Base-by-base conservation (phyloP, 23 tunicate species). In the Oikopleura albicans region DNA sequence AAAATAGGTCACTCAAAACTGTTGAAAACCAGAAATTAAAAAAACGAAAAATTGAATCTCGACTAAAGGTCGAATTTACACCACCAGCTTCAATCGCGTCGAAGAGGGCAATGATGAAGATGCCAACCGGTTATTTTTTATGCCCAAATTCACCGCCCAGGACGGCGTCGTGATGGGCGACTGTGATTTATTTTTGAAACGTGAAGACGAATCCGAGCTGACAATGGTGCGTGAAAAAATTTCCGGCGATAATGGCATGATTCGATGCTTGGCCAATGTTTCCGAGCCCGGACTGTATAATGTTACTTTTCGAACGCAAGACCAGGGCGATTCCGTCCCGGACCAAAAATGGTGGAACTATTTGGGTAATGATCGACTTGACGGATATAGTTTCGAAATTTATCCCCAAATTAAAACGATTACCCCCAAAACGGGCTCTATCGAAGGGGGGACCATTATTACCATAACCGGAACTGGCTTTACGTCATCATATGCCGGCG, bases 381-480 rank as follows among this genome's bases (percentile, higher is more conserved):
- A 71, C 35, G 37, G 37, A 12, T 27, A 22, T 16, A 71, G 31
- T 29, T 71, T 71, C 79, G 79, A 71, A 71, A 71, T 71, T 29
- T 71, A 71, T 31, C 79, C 79, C 2, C 27, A 12, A 29, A 71
- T 71, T 71, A 34, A 37, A 16, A 22, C 79, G 79, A 37, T 71
- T 16, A 4, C 28, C 2, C 79, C 79, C 28, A 27, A 71, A 16
- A 71, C 35, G 4, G 79, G 79, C 33, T 71, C 79, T 2, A 4
- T 29, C 31, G 37, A 71, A 16, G 79, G 79, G 2, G 79, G 79
- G 4, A 71, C 79, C 37, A 2, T 71, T 2, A 31, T 71, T 2
- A 71, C 79, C 2, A 71, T 71, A 34, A 71, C 33, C 4, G 79
- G 79, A 71, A 71, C 79, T 31, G 79, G 79, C 4, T 71, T 71